Conservation (phyloP, 1,140 invertebrate genomes). For the Leptinotarsa defecta region DNA sequence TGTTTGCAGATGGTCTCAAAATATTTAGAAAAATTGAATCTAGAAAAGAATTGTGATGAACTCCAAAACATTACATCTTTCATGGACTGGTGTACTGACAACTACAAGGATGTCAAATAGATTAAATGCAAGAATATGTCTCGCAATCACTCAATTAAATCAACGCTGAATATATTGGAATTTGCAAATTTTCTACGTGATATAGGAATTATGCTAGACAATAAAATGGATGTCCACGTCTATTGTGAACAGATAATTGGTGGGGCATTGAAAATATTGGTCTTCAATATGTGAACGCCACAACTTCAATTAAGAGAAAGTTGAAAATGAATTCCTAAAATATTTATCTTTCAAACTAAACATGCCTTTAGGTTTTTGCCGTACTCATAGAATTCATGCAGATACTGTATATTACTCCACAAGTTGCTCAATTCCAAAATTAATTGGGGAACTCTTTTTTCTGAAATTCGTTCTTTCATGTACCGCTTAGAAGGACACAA, state of each 20-base stretch:
- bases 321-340: too few relatives aligned
- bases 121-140: too few relatives aligned
- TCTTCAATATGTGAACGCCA: not conserved
- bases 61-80: not conserved
- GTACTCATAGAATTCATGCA: too few relatives aligned
- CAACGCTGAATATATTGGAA: too few relatives aligned
- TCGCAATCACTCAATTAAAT: too few relatives aligned
- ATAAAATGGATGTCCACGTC: too few relatives aligned
- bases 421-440: too few relatives aligned
- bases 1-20: conserved; percentile 34
- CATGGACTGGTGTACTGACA: not conserved
- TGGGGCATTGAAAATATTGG: not conserved
- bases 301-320: too few relatives aligned
- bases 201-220: too few relatives aligned
- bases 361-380: not conserved
- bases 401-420: not conserved
- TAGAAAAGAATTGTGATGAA: not conserved
- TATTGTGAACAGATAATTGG: not conserved
- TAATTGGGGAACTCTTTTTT: too few relatives aligned
- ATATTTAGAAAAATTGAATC: not conserved
- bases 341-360: not conserved
- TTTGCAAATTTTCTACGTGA: too few relatives aligned
- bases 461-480: not conserved
- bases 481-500: too few relatives aligned
- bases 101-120: not conserved